Conservation (phyloP, 2,797 vertebrate genomes). For the Sandelia bainsii region DNA sequence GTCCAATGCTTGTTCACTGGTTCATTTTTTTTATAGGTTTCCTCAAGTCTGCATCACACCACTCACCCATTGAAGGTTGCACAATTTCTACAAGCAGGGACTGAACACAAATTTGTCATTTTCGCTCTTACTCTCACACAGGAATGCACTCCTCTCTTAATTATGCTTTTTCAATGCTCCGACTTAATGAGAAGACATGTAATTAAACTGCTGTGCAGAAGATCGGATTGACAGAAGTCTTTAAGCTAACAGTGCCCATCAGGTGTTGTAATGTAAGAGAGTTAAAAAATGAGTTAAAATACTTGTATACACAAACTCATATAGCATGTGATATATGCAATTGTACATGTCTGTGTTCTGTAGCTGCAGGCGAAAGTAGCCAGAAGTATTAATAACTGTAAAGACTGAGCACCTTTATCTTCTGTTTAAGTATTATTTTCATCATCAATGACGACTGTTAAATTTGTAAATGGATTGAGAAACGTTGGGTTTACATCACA, state of each 20-base stretch:
- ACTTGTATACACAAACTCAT: background rate
- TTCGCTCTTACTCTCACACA: background rate
- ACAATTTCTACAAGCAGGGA: conserved; percentile 18
- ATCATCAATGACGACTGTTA: background rate
- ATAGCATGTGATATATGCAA: background rate
- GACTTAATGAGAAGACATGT: background rate
- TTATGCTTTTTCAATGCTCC: background rate
- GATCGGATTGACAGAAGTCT: background rate
- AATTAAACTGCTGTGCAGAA: background rate
- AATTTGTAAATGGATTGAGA: background rate
- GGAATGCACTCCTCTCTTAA: background rate
- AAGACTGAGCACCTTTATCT: too few relatives aligned
- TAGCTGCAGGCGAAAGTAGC: background rate
- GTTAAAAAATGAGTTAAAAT: too few relatives aligned
- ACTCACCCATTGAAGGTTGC: conserved; percentile 22
- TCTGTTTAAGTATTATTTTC: background rate
- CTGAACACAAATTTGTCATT: background rate
- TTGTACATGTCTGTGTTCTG: background rate
- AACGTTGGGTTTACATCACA: conserved; percentile 19
- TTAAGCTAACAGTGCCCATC: background rate
- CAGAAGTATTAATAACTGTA: background rate
- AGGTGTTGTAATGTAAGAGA: background rate
- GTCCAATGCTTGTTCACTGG: too few relatives aligned
- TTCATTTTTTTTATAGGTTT: too few relatives aligned
- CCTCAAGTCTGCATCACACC: conserved; percentile 1